Conservation (phyloP, 2,888 invertebrate genomes). For the Minunthozetes semirufus region DNA sequence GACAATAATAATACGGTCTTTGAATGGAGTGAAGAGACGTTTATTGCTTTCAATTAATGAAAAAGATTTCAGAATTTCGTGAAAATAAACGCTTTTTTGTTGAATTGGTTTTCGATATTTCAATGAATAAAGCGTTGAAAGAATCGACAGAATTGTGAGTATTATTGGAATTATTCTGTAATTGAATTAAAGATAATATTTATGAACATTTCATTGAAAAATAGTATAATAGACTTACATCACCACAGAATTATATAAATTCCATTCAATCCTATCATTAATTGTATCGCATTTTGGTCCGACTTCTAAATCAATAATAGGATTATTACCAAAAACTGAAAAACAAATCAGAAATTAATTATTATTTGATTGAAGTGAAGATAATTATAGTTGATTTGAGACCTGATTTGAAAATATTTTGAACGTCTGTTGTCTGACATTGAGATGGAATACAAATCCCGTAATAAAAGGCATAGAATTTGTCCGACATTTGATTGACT, state of each 20-base stretch:
- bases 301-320: background rate
- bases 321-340: background rate
- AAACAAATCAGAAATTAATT: background rate
- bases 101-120: background rate
- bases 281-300: background rate
- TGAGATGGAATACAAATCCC: conserved; percentile 37
- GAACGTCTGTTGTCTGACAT: conserved; percentile 32
- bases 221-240: no score
- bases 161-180: no score
- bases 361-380: background rate
- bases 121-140: background rate
- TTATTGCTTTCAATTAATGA: background rate
- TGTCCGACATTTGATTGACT: background rate
- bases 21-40: background rate
- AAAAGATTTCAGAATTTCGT: background rate
- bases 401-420: conserved; percentile 25
- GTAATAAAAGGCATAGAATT: conserved; percentile 6
- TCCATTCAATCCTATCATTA: background rate
- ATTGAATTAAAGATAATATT: no score
- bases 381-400: background rate
- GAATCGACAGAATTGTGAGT: background rate
- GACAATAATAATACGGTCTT: background rate
- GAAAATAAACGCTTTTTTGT: no score
- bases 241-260: background rate
- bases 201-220: no score